A percentile compares a stretch with the other conserved stretches of the same genome.
These are phyloP conservation scores for Rhea pennata DNA, from an alignment of 2,113 vertebrate species.

Conservation along the genomic window DNA sequence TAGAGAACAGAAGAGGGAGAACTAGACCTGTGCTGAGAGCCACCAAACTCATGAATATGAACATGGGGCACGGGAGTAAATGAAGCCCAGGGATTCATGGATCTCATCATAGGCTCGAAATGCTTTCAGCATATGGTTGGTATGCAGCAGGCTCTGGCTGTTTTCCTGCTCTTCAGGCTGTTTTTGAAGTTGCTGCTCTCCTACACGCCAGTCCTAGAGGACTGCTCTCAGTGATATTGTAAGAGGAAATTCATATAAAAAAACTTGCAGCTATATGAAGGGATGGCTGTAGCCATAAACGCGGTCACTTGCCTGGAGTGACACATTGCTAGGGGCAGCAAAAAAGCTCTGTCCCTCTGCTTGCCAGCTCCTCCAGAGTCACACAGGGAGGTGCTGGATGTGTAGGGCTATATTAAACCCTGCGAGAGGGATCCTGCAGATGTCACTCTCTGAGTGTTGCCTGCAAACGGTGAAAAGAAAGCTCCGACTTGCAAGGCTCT, in stretches of 20 bases:
- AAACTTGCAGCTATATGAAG: not conserved
- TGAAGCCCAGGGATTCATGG: not conserved
- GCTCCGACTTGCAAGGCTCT: not conserved
- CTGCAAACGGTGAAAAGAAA: not conserved
- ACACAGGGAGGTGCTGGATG: not conserved
- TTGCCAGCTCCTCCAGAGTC: not conserved
- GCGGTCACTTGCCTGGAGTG: fast-evolving
- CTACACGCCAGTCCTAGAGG: not conserved
- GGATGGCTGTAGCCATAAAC: not conserved
- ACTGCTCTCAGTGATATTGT: not conserved
- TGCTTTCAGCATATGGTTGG: not conserved
- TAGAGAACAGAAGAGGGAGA: not conserved
- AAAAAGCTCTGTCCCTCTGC: not conserved
- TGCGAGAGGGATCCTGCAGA: no score
- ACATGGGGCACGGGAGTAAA: not conserved
- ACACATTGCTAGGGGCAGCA: not conserved
- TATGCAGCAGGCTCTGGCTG: not conserved
- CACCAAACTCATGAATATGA: constrained; percentile 38
- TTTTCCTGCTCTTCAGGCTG: not conserved
- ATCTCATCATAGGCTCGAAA: not conserved
- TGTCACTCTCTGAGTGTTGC: not conserved
- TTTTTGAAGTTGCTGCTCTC: not conserved
- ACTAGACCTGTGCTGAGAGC: not conserved
- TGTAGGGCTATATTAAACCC: not conserved
- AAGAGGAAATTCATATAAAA: not conserved